Conservation (phyloP, 2,888 invertebrate species). For the Netelia virgata region DNA sequence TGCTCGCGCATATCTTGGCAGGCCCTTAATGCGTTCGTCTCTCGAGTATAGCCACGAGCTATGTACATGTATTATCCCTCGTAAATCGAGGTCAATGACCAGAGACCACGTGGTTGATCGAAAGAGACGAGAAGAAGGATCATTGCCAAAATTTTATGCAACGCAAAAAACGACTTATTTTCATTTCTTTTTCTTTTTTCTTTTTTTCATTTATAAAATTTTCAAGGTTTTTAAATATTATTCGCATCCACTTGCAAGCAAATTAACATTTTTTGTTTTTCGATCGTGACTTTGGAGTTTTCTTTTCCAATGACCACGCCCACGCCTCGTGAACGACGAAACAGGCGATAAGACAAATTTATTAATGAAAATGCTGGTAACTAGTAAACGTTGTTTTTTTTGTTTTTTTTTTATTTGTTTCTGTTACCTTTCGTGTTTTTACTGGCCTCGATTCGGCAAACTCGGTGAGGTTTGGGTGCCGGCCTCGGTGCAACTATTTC, state of each 20-base stretch:
- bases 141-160: constrained; percentile 11
- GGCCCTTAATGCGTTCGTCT: constrained; percentile 38
- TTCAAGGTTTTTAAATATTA: too few relatives aligned
- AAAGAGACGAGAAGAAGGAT: not conserved
- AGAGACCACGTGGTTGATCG: constrained; percentile 55
- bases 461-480: constrained; percentile 36
- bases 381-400: not conserved
- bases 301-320: constrained; percentile 8
- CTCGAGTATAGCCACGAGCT: constrained; percentile 29
- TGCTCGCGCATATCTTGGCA: constrained; percentile 46
- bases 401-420: not conserved
- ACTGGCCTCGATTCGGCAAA: constrained; percentile 38
- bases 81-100: constrained; percentile 65
- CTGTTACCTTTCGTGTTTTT: not conserved
- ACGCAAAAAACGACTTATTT: constrained; percentile 13
- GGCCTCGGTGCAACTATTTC: constrained; percentile 72
- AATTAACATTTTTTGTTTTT: not conserved
- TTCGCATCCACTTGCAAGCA: not conserved
- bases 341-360: not conserved
- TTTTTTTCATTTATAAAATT: too few relatives aligned
- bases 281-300: too few relatives aligned
- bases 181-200: not conserved
- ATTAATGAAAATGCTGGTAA: not conserved
- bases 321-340: constrained; percentile 10
- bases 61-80: constrained; percentile 14